Evolutionary conservation across 2,888 invertebrate species (phyloP), one percentile per base, ranked within the genome.

Genomic region (Allygus modestus): DNA sequence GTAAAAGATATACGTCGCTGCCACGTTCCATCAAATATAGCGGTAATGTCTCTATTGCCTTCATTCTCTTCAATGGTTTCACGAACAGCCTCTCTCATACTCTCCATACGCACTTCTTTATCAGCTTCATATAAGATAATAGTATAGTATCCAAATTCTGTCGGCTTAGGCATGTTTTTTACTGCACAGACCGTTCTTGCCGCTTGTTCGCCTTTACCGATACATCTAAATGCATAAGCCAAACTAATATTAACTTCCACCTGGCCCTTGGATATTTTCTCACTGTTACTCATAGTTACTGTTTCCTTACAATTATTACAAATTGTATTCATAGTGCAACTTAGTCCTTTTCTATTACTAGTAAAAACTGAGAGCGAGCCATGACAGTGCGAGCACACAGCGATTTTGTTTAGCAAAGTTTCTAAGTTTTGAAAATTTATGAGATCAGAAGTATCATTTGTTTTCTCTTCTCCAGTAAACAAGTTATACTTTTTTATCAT

Each of bases 341-440:
- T 51, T 28, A 79, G 79, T 79, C 79, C 54, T 51, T 51, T 79
- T 28, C 79, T 51, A n/a, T 51, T 79, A 51, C 79, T 79, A 1
- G 43, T 15, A 41, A 75, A 41, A 2, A 75, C 20, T 75, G 75
- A 41, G 43, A 75, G 75, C 75, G 75, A 75, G 75, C 75, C 75
- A 23, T 75, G 75, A 41, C 75, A 75, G 75, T 41, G 4, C 43
- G 41, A 75, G 75, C 43, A 75, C n/a, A 75, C 75, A 37, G 43
- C 37, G 75, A 75, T 75, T 75, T 75, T 46, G 43, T 41, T 75
- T 28, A 75, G 1, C 23, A 75, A 43, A 75, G 75, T 43, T 75
- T 33, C 23, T 20, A 43, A 9, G 20, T 41, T 75, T 75, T 75
- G 15, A 75, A 46, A 46, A 46, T 46, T 46, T 46, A 46, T 12